Base-by-base conservation (phyloP, 2,797 vertebrate genomes). In the Alauda arvensis region DNA sequence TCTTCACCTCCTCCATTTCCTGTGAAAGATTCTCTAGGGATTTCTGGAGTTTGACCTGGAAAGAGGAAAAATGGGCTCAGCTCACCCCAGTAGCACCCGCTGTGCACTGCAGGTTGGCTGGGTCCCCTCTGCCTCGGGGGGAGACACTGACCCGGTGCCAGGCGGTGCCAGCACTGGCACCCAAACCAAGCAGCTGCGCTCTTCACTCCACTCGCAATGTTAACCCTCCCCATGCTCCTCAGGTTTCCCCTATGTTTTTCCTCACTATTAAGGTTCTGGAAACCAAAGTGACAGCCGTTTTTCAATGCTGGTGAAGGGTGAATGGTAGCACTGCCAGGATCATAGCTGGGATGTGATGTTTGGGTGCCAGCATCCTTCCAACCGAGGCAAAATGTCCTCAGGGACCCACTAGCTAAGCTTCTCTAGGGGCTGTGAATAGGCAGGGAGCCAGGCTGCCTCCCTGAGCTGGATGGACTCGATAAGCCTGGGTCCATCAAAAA, bases 11-110 rank as follows among this genome's bases (percentile, higher is more conserved):
- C 49, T 93, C 93, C 18, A 43, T 52, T 60, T 93, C 78, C 74
- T 94, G 92, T 5, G 3, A 37, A 34, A 95, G 86, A 5, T 62
- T 40, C 60, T 92, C 94, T 60, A 95, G 63, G 25, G 63, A 92
- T 72, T 92, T 88, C 69, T 94, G 91, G 40, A 95, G 92, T 87
- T 93, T 94, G 42, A 85, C 28, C 94, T 95, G 69, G 56, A 72
- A 93, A 87, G 59, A 52, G 17, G 56, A 69, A 46, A 40, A 59
- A 43, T 0, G 0, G 23, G 42, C 52, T 87, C 48, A 89, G 59
- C 40, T 67, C 6, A 1, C 5, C 24, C 51, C 67, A 55, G 34
- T 14, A 77, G 77, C 42, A 40, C 21, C 19, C 0, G 0, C 67
- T 8, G 8, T 60, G 72, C 11, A 5, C 16, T 6, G 9, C 18